phyloP scores from a whole-genome alignment of 2,888 invertebrate species.

The Linnaemya tessellans region DNA sequence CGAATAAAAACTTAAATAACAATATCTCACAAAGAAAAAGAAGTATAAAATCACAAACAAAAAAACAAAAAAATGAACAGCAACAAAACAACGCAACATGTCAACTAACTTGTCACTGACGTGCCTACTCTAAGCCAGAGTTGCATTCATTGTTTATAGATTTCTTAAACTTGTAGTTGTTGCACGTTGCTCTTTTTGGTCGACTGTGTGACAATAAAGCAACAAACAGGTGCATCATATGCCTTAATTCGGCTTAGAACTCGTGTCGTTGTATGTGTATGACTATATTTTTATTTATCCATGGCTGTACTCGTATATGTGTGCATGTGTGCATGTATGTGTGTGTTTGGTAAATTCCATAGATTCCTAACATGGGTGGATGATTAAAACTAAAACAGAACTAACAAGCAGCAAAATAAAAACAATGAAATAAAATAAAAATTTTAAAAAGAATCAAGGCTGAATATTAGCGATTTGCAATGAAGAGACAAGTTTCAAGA shows the following conservation, averaged over 20 bases:
- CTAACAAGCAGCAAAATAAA: conserved; percentile 27
- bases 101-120: conserved; percentile 71
- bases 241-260: conserved; percentile 68
- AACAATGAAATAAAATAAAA: conserved; percentile 1
- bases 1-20: conserved; percentile 31
- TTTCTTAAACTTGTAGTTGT: conserved; percentile 54
- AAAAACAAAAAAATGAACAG: too few species aligned
- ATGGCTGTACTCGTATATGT: background rate
- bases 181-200: conserved; percentile 41
- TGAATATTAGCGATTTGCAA: conserved; percentile 5
- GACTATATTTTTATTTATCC: background rate
- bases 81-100: conserved; percentile 67
- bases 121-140: conserved; percentile 64
- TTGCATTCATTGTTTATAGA: conserved; percentile 52
- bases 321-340: conserved; percentile 10
- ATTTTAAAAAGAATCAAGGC: conserved; percentile 36
- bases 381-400: conserved; percentile 57
- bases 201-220: conserved; percentile 39
- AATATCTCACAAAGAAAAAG: conserved; percentile 3
- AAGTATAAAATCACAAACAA: background rate
- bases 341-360: conserved; percentile 68
- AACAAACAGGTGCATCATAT: conserved; percentile 71
- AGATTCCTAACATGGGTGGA: conserved; percentile 72
- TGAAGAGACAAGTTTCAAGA: background rate
- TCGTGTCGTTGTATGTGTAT: background rate